Percentiles rank a stretch among this genome's conserved stretches.
Conservation (phyloP, 30 jellyfish, hydroid and myxozoan species). For the Turritopsis rubra region DNA sequence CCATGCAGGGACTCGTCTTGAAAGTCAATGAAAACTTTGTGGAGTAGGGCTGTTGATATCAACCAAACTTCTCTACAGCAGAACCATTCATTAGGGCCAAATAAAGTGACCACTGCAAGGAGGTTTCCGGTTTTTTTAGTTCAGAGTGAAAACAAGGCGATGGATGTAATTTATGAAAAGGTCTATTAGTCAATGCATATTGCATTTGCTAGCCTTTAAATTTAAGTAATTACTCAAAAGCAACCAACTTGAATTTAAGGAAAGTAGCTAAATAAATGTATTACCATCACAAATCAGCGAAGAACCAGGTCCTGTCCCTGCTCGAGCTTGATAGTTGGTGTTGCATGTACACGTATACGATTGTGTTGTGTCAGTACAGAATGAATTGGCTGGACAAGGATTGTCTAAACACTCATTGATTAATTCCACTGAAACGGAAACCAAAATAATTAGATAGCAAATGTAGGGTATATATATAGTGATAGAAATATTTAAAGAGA, state of each 20-base stretch:
- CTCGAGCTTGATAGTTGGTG: not conserved
- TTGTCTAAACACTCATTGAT: not conserved
- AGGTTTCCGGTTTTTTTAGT: no score
- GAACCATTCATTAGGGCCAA: no score
- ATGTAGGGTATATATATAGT: not conserved
- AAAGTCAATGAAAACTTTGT: no score
- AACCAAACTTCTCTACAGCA: no score
- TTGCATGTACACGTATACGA: not conserved
- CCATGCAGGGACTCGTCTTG: no score
- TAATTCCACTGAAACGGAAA: not conserved
- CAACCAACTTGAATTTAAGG: not conserved
- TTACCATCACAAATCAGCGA: constrained; percentile 4
- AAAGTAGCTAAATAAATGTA: not conserved
- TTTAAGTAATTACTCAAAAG: not conserved
- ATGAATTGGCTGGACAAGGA: not conserved
- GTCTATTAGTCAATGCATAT: not conserved
- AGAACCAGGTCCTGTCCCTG: constrained; percentile 1
- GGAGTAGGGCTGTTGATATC: no score
- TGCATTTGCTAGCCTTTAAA: not conserved
- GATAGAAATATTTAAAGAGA: not conserved
- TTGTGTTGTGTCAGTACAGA: not conserved
- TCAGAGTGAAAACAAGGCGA: no score
- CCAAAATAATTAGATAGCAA: not conserved
- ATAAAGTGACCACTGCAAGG: no score
- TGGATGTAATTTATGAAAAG: no score